Conservation (phyloP, 1,140 invertebrate genomes). For the Melipona quadrifasciata region DNA sequence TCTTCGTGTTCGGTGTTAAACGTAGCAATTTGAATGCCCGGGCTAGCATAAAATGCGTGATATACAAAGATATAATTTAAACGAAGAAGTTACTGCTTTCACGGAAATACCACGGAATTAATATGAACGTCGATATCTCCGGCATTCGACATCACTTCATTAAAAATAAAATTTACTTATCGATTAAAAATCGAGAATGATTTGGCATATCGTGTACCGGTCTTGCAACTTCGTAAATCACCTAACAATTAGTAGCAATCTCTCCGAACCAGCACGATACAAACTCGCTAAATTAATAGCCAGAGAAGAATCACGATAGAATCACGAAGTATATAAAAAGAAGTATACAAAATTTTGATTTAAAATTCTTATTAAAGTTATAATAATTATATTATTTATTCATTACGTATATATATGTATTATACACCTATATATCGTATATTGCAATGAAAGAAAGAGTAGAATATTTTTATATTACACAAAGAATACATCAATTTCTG, state of each 20-base stretch:
- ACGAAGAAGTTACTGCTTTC: background rate
- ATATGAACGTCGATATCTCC: constrained; percentile 7
- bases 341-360: background rate
- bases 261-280: too few species aligned
- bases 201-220: background rate
- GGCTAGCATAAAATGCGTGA: background rate
- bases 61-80: constrained; percentile 5
- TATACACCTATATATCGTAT: too few species aligned
- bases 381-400: too few species aligned
- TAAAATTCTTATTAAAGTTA: too few species aligned
- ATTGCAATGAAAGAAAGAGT: too few species aligned
- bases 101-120: background rate
- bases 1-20: background rate
- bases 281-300: constrained; percentile 26
- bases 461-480: too few species aligned
- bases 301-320: background rate
- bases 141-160: background rate
- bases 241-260: constrained; percentile 6
- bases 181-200: background rate
- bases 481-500: background rate
- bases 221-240: constrained; percentile 6
- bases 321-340: background rate
- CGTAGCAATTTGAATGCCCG: background rate
- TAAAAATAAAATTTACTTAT: constrained; percentile 16
- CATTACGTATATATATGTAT: too few species aligned